Percentiles rank a stretch among this genome's conserved stretches.
These are phyloP conservation scores for Epinephelus lanceolatus DNA, from an alignment of 2,113 vertebrate genomes.

Conservation along the genomic window DNA sequence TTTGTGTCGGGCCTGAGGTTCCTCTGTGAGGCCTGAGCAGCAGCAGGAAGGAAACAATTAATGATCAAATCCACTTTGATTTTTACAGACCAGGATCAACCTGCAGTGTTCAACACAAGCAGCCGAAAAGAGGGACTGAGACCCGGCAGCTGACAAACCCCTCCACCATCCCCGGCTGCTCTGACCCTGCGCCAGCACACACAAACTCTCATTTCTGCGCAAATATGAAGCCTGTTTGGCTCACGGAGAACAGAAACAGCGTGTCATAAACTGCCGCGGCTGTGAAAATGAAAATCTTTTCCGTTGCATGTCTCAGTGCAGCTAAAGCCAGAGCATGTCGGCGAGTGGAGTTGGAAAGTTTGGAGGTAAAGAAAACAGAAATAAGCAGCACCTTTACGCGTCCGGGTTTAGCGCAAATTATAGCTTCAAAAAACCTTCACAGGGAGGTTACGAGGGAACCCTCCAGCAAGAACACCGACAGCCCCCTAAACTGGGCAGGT, in stretches of 20 bases:
- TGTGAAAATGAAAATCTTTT: neutral
- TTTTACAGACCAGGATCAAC: constrained; percentile 3
- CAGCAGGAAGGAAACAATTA: neutral
- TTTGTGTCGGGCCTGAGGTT: constrained; percentile 28
- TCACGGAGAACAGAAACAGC: neutral
- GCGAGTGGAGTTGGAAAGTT: neutral
- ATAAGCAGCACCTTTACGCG: neutral
- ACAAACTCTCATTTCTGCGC: neutral
- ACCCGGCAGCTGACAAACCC: neutral
- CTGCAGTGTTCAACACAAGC: neutral
- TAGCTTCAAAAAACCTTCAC: no score
- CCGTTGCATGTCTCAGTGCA: neutral
- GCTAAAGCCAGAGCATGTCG: neutral
- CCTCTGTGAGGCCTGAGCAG: constrained; percentile 10
- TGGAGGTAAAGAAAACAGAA: neutral
- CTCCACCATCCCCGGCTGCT: no score
- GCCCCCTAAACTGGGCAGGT: neutral
- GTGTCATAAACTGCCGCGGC: neutral
- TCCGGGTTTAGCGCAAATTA: neutral
- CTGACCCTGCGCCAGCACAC: neutral
- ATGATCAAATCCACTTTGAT: neutral
- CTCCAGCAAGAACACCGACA: neutral
- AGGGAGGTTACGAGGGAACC: neutral
- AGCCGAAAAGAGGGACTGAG: neutral
- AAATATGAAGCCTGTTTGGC: neutral